phyloP scores from a whole-genome alignment of 2,888 invertebrate species.

The Ceriagrion tenellum region DNA sequence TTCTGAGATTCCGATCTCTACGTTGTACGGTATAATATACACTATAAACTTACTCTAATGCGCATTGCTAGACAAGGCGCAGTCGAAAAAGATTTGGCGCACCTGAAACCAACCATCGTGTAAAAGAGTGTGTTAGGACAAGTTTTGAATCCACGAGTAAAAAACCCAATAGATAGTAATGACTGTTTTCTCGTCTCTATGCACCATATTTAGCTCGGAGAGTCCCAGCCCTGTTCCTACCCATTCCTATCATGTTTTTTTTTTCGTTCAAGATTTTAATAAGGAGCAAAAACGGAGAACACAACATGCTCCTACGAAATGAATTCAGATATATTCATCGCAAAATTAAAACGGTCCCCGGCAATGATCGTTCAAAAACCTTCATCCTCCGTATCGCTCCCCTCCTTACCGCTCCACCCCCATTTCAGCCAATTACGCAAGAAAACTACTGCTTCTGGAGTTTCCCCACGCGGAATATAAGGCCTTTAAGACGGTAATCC shows the following conservation, averaged over 20 bases:
- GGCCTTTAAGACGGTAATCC: slow-evolving; percentile 36
- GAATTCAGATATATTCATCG: slow-evolving; percentile 14
- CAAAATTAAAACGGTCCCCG: slow-evolving; percentile 4
- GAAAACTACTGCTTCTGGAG: neutral
- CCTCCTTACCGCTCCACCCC: neutral
- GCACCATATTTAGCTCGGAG: too few relatives aligned
- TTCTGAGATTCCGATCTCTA: too few relatives aligned
- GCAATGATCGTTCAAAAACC: slow-evolving; percentile 3
- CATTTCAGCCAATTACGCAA: slow-evolving; percentile 5
- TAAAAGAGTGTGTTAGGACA: too few relatives aligned
- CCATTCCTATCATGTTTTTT: neutral
- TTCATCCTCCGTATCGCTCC: neutral
- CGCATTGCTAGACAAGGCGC: too few relatives aligned
- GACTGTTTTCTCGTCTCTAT: too few relatives aligned
- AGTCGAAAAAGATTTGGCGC: too few relatives aligned
- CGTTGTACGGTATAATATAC: too few relatives aligned
- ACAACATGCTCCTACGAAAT: neutral
- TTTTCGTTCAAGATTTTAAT: neutral
- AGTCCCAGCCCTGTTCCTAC: too few relatives aligned
- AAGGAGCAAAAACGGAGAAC: neutral
- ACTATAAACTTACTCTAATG: too few relatives aligned
- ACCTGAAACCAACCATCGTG: too few relatives aligned
- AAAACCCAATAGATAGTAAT: too few relatives aligned
- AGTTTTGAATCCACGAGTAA: too few relatives aligned
- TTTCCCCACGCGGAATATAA: slow-evolving; percentile 16